Evolutionary conservation across 2,797 vertebrate species (phyloP).

Genomic region (Megaceryle alcyon): DNA sequence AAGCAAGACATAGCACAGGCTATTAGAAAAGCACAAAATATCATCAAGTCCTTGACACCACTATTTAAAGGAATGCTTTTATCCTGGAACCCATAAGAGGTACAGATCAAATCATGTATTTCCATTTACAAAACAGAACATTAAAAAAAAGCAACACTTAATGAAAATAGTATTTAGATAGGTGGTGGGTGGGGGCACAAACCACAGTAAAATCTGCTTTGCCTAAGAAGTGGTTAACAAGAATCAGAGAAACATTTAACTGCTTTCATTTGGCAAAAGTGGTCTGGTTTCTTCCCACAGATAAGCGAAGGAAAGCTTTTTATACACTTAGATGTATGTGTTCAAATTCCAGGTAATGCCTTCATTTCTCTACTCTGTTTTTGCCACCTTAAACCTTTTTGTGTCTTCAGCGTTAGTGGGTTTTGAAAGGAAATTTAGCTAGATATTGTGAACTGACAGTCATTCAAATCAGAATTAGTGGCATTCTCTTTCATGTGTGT

Average conservation of each 20-base stretch:
- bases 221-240: background rate
- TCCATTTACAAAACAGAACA: background rate
- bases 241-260: background rate
- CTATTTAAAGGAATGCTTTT: background rate
- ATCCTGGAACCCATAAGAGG: background rate
- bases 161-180: background rate
- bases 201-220: background rate
- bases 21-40: background rate
- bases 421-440: background rate
- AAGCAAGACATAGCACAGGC: background rate
- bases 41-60: background rate
- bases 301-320: background rate
- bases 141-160: background rate
- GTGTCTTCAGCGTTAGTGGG: background rate
- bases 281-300: background rate
- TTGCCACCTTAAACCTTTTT: background rate
- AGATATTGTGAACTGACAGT: background rate
- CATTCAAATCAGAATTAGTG: background rate
- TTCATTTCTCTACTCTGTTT: background rate
- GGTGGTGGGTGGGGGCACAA: background rate
- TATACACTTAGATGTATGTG: background rate
- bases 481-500: background rate
- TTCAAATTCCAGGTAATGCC: background rate
- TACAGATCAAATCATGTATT: background rate
- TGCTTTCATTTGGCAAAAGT: background rate